phyloP scores from a whole-genome alignment of 2,888 invertebrate species.

The Plemyria rubiginata region DNA sequence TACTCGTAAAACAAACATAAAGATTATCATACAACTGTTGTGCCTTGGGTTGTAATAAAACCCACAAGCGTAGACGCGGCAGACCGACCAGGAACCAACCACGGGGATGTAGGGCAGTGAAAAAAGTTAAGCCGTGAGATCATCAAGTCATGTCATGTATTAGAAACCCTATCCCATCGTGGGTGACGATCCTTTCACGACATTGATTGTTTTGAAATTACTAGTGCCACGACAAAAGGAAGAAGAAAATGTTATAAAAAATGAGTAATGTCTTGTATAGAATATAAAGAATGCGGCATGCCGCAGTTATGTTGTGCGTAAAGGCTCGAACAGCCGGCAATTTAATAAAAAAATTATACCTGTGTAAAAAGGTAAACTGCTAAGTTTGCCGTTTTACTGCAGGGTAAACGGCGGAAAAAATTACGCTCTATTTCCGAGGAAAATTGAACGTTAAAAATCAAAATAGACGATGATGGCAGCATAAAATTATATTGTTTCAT shows the following conservation, averaged over 20 bases:
- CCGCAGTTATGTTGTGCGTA: conserved; percentile 9
- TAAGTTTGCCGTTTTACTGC: conserved; percentile 42
- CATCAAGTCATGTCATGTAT: too few species aligned
- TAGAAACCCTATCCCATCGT: too few species aligned
- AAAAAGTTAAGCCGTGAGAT: not conserved
- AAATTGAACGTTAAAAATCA: conserved; percentile 38
- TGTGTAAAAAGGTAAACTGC: conserved; percentile 42
- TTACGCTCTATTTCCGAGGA: conserved; percentile 36
- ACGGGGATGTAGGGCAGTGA: not conserved
- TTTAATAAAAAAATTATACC: conserved; percentile 46
- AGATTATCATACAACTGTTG: not conserved
- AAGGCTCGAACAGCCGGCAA: conserved; percentile 35
- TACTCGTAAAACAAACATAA: not conserved
- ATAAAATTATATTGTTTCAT: conserved; percentile 21
- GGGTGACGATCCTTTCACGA: too few species aligned
- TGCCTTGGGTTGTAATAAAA: not conserved
- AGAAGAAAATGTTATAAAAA: too few species aligned
- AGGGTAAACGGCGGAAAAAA: conserved; percentile 40
- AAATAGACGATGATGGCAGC: conserved; percentile 27
- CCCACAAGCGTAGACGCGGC: not conserved
- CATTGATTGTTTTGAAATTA: too few species aligned
- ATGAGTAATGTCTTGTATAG: not conserved
- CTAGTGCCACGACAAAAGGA: too few species aligned
- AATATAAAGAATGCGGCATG: conserved; percentile 4
- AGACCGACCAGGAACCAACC: not conserved